Evolutionary conservation across 2,888 invertebrate genomes (phyloP), one percentile per base, ranked within the genome.

Genomic region (Stegana nigrithorax): DNA sequence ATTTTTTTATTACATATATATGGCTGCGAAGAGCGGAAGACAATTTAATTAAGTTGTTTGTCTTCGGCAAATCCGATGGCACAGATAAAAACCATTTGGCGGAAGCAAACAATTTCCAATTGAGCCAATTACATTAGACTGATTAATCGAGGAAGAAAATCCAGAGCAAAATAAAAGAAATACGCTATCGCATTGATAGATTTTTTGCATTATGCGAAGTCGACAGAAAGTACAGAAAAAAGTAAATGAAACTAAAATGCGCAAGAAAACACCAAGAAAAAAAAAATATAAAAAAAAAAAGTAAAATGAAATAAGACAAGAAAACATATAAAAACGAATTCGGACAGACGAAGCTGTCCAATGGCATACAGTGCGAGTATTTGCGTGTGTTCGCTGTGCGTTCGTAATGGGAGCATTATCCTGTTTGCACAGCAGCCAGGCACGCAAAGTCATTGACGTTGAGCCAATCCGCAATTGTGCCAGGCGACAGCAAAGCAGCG

Each of bases 381-480:
- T n/a, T n/a, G n/a, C n/a, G n/a, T n/a, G n/a, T n/a, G n/a, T n/a
- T n/a, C n/a, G n/a, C n/a, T n/a, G n/a, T n/a, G n/a, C n/a, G n/a
- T n/a, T n/a, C n/a, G n/a, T n/a, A n/a, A n/a, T 3, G 36, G 10
- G 36, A 36, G 36, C 36, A 36, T 36, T 36, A 36, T n/a, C 36
- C 36, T 36, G 10, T 7, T 36, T 36, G 12, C 36, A n/a, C n/a
- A n/a, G n/a, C n/a, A n/a, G n/a, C 6, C 45, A 19, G 19, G 19
- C 17, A 19, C 17, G 17, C 44, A 44, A 32, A 45, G 45, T 45
- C 21, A 45, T 45, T 45, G 45, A 45, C 45, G 45, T 45, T 45
- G 45, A 45, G 45, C 45, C 45, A 45, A 45, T 45, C 19, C 21
- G n/a, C 32, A 32, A 32, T 32, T 32, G 2, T 5, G 32, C 10